Conservation (phyloP, 2,888 invertebrate genomes). For the Tholera decimalis region DNA sequence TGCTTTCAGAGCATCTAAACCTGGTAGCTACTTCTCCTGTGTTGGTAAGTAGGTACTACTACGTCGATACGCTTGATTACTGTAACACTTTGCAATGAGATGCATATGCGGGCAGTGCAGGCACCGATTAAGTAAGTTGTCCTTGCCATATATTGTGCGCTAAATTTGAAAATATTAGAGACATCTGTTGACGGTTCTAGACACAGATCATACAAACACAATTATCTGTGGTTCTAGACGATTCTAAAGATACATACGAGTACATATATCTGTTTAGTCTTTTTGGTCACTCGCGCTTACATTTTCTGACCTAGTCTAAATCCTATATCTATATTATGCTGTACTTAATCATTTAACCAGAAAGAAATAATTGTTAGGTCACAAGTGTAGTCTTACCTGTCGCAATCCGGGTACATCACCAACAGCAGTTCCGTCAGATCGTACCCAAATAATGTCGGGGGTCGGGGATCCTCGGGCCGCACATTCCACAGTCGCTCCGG, state of each 20-base stretch:
- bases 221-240: too few species aligned
- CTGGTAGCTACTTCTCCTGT: not conserved
- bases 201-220: too few species aligned
- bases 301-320: too few species aligned
- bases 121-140: conserved; percentile 30
- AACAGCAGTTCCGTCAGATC: conserved; percentile 97
- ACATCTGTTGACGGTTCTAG: not conserved
- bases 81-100: conserved; percentile 42
- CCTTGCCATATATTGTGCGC: conserved; percentile 19
- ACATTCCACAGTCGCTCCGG: conserved; percentile 98
- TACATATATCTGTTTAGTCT: too few species aligned
- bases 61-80: conserved; percentile 22
- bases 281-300: too few species aligned
- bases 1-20: not conserved
- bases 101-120: conserved; percentile 36
- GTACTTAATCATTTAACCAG: too few species aligned
- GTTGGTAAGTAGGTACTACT: not conserved
- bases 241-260: too few species aligned
- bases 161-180: conserved; percentile 34
- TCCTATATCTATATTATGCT: too few species aligned
- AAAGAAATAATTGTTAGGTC: not conserved
- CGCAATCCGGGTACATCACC: conserved; percentile 97
- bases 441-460: conserved; percentile 98
- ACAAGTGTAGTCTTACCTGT: conserved; percentile 91
- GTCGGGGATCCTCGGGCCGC: conserved; percentile 97